These are phyloP conservation scores for Lipophrys pholis DNA, from an alignment of 2,113 vertebrate species.

Conservation along the genomic window DNA sequence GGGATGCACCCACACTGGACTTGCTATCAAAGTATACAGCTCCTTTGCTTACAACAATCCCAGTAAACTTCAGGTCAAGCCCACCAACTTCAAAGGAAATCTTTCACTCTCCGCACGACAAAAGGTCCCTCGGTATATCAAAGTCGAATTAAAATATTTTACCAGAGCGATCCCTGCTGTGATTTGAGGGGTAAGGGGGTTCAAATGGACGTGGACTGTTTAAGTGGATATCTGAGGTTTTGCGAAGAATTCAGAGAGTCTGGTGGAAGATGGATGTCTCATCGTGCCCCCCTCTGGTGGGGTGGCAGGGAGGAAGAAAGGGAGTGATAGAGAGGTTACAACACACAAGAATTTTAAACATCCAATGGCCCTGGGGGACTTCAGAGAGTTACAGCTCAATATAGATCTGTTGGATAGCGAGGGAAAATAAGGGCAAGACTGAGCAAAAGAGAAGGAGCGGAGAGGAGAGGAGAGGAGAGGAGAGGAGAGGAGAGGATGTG, in stretches of 20 bases:
- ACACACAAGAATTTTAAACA: slow-evolving; percentile 81
- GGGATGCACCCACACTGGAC: no score
- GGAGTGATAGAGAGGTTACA: slow-evolving; percentile 80
- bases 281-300: slow-evolving; percentile 61
- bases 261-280: slow-evolving; percentile 70
- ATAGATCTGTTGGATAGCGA: slow-evolving; percentile 62
- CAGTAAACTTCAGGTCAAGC: neutral
- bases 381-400: slow-evolving; percentile 72
- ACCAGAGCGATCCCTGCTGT: slow-evolving; percentile 58
- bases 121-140: slow-evolving; percentile 45
- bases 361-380: slow-evolving; percentile 58
- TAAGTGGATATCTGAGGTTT: slow-evolving; percentile 62
- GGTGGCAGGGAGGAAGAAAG: slow-evolving; percentile 54
- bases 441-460: slow-evolving; percentile 4
- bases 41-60: neutral
- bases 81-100: slow-evolving; percentile 55
- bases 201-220: slow-evolving; percentile 48
- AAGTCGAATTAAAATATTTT: slow-evolving; percentile 63
- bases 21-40: neutral
- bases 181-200: slow-evolving; percentile 43
- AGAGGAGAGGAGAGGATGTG: neutral
- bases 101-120: slow-evolving; percentile 17
- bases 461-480: neutral
- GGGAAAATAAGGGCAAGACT: slow-evolving; percentile 51
- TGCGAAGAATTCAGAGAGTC: slow-evolving; percentile 76